These are phyloP conservation scores for Apotomis capreana DNA, from an alignment of 2,888 invertebrate species.

Conservation along the genomic window DNA sequence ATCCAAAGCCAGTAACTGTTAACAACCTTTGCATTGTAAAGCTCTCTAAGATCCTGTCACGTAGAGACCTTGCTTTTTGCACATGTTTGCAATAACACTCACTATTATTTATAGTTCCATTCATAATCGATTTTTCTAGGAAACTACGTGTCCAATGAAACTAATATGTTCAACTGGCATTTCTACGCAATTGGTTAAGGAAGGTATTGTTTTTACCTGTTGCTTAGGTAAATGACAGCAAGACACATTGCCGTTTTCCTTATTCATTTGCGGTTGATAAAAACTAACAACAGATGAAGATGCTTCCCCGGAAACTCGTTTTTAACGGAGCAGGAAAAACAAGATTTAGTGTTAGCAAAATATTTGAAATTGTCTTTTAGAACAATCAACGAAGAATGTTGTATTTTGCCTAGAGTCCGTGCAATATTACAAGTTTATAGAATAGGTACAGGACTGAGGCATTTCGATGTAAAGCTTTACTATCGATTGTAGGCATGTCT, in stretches of 20 bases:
- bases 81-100: slow-evolving; percentile 15
- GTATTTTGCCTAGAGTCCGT: neutral
- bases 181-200: neutral
- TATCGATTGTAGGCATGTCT: too few species aligned
- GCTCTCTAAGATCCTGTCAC: slow-evolving; percentile 6
- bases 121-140: slow-evolving; percentile 5
- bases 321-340: slow-evolving; percentile 19
- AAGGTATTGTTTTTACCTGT: neutral
- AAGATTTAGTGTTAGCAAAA: neutral
- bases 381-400: neutral
- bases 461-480: too few species aligned
- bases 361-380: neutral
- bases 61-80: slow-evolving; percentile 34
- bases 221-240: neutral
- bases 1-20: neutral
- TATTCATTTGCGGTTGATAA: neutral
- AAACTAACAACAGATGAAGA: slow-evolving; percentile 1
- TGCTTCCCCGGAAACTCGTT: slow-evolving; percentile 9
- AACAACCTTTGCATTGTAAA: neutral
- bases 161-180: neutral
- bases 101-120: slow-evolving; percentile 21
- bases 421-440: too few species aligned
- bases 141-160: neutral
- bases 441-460: too few species aligned
- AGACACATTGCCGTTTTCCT: slow-evolving; percentile 12